Percentiles rank a stretch among this genome's conserved stretches.
Evolutionary conservation across 1,140 invertebrate species (phyloP).

Genomic region (Ceratitis capitata): DNA sequence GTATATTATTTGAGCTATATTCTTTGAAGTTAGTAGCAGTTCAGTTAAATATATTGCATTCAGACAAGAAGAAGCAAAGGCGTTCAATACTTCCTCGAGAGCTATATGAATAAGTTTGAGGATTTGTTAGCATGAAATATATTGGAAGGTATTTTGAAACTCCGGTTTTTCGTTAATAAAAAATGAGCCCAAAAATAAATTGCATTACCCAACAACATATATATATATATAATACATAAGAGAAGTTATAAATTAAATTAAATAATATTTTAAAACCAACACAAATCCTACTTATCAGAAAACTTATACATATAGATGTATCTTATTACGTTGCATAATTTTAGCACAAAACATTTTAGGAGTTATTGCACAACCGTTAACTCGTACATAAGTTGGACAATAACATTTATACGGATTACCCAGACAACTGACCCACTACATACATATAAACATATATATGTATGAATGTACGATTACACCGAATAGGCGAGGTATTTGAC

Average conservation of each 20-base stretch:
- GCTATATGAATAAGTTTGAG: no score
- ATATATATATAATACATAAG: background rate
- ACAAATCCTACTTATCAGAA: background rate
- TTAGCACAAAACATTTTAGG: background rate
- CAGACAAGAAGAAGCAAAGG: no score
- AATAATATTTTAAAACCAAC: background rate
- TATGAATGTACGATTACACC: conserved; percentile 9
- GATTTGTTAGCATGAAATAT: no score
- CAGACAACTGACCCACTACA: conserved; percentile 16
- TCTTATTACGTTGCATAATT: background rate
- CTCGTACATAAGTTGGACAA: conserved; percentile 5
- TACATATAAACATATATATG: no score
- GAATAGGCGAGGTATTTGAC: conserved; percentile 23
- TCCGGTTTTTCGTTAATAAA: background rate
- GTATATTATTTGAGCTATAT: no score
- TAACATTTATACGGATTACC: conserved; percentile 13
- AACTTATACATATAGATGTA: no score
- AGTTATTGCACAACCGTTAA: conserved; percentile 4
- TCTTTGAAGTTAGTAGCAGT: no score
- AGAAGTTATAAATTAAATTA: no score
- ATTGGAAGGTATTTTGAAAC: no score
- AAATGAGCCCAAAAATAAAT: background rate
- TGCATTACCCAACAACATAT: background rate
- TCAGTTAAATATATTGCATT: no score
- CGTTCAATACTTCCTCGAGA: no score